Percentiles rank a stretch among this genome's conserved stretches.
Conservation (phyloP, 2,797 vertebrate genomes). For the Cottoperca gobio region DNA sequence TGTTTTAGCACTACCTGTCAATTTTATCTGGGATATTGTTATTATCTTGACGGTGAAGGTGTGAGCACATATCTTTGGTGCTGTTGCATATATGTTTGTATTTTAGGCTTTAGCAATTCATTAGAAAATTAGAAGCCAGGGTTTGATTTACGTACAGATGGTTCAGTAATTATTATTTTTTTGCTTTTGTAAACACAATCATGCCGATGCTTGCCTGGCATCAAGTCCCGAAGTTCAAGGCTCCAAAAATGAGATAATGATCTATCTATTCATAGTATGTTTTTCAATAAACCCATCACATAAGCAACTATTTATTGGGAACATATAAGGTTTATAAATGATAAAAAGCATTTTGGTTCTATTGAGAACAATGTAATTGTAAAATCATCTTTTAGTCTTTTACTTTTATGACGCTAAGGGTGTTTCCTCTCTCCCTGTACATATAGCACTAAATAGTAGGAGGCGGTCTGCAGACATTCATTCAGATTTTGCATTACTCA, state of each 20-base stretch:
- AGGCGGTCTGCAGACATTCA: background rate
- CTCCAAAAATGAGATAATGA: background rate
- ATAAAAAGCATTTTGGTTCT: background rate
- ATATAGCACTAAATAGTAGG: background rate
- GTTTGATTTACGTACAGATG: background rate
- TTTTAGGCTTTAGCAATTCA: background rate
- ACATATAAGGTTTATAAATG: background rate
- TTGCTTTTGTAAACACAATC: background rate
- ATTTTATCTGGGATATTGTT: background rate
- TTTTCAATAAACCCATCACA: background rate
- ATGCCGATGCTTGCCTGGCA: background rate
- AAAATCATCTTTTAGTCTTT: background rate
- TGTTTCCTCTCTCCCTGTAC: background rate
- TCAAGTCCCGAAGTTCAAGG: background rate
- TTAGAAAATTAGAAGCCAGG: background rate
- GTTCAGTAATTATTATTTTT: background rate
- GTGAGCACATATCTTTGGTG: background rate
- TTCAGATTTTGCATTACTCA: background rate
- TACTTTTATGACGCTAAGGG: background rate
- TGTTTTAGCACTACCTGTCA: background rate
- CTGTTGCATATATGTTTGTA: background rate
- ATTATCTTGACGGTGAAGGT: background rate
- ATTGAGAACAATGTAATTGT: background rate
- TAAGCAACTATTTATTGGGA: background rate
- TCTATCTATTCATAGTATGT: background rate